These are phyloP conservation scores for Lacerta viridis DNA, from an alignment of 2,797 vertebrate species.

Conservation along the genomic window DNA sequence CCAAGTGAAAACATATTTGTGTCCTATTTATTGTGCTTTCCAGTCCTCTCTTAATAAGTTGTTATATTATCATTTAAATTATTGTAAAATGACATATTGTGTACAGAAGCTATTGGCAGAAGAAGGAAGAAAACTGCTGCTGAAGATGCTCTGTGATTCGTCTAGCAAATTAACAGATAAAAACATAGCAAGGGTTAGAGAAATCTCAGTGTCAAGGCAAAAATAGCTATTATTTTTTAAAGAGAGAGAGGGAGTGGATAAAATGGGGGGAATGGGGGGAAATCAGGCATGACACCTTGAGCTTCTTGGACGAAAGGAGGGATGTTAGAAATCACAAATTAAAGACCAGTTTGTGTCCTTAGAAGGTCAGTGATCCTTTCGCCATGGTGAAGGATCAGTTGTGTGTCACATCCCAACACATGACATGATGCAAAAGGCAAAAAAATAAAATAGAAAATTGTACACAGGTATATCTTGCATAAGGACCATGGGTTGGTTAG, in stretches of 20 bases:
- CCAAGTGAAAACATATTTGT: conserved; percentile 8
- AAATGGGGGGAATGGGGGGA: too few species aligned
- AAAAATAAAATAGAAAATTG: too few species aligned
- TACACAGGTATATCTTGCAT: too few species aligned
- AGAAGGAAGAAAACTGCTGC: conserved; percentile 24
- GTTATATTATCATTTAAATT: conserved; percentile 46
- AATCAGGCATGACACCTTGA: too few species aligned
- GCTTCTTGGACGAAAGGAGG: too few species aligned
- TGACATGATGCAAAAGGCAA: not conserved
- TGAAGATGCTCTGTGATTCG: conserved; percentile 41
- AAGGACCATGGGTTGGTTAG: not conserved
- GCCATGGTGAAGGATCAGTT: too few species aligned
- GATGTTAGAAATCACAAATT: too few species aligned
- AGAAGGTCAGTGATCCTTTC: too few species aligned
- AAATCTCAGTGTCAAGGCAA: conserved; percentile 43
- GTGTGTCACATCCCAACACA: too few species aligned
- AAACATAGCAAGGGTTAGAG: conserved; percentile 30
- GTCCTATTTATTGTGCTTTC: not conserved
- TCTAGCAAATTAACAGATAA: conserved; percentile 62
- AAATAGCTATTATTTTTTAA: conserved; percentile 9
- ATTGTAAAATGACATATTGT: conserved; percentile 50
- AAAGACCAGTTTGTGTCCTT: too few species aligned
- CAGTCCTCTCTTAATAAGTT: conserved; percentile 49
- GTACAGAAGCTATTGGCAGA: conserved; percentile 55
- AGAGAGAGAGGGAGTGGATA: too few species aligned